A percentile compares a stretch with the other conserved stretches of the same genome.
Evolutionary conservation across 2,797 vertebrate genomes (phyloP).

Genomic region (Alectoris magna): DNA sequence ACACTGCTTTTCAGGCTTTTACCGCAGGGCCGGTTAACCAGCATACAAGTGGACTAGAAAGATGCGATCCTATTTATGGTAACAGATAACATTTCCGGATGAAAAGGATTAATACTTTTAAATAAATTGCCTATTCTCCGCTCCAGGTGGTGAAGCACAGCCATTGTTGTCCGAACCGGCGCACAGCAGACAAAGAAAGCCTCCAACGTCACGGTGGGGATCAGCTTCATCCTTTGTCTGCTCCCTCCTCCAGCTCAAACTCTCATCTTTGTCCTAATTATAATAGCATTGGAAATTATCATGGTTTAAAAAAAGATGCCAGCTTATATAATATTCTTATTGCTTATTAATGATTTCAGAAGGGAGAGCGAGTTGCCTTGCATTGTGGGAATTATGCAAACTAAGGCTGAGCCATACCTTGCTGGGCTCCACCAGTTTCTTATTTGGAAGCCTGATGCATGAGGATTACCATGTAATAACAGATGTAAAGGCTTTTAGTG

Average conservation of each 20-base stretch:
- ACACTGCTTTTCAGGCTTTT: background rate
- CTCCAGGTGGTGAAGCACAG: background rate
- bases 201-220: slow-evolving; percentile 44
- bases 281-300: slow-evolving; percentile 65
- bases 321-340: slow-evolving; percentile 75
- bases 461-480: slow-evolving; percentile 62
- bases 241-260: slow-evolving; percentile 59
- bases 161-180: slow-evolving; percentile 19
- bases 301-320: slow-evolving; percentile 61
- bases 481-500: slow-evolving; percentile 52
- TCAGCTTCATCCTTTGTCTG: slow-evolving; percentile 43
- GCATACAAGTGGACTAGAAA: background rate
- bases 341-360: slow-evolving; percentile 75
- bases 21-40: background rate
- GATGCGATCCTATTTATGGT: slow-evolving; percentile 18
- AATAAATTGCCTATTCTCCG: slow-evolving; percentile 44
- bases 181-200: slow-evolving; percentile 49
- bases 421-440: slow-evolving; percentile 41
- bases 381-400: slow-evolving; percentile 73
- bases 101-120: slow-evolving; percentile 57
- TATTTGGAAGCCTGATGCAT: slow-evolving; percentile 16
- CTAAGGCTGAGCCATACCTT: slow-evolving; percentile 52
- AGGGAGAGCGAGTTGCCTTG: slow-evolving; percentile 46
- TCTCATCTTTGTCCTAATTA: slow-evolving; percentile 65
- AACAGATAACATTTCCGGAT: slow-evolving; percentile 36